phyloP scores from a whole-genome alignment of 1,140 invertebrate species.

The Drosophila erecta region DNA sequence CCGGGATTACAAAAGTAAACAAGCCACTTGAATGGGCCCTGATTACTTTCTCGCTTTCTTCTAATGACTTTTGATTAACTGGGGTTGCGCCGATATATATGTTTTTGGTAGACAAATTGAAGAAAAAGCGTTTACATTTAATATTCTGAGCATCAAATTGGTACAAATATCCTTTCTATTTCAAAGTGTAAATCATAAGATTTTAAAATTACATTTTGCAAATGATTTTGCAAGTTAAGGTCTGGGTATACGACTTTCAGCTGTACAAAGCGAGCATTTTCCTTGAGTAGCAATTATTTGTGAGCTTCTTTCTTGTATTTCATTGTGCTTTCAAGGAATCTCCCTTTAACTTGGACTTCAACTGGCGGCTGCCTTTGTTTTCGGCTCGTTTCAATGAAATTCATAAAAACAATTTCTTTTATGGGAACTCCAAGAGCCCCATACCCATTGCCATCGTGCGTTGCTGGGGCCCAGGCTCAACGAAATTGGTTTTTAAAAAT shows the following conservation, averaged over 20 bases:
- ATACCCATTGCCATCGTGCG: slow-evolving; percentile 6
- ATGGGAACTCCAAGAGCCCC: slow-evolving; percentile 34
- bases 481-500: slow-evolving; percentile 83
- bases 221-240: neutral
- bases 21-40: slow-evolving; percentile 22
- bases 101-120: neutral
- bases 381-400: slow-evolving; percentile 64
- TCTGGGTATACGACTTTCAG: neutral
- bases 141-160: too few species aligned
- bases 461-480: slow-evolving; percentile 50
- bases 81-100: neutral
- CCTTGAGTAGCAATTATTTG: slow-evolving; percentile 35
- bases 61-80: slow-evolving; percentile 25
- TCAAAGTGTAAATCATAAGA: too few species aligned
- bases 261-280: neutral
- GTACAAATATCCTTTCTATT: too few species aligned
- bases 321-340: slow-evolving; percentile 41
- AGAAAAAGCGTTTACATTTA: neutral
- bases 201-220: too few species aligned
- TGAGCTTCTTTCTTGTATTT: slow-evolving; percentile 34
- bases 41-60: slow-evolving; percentile 31
- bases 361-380: slow-evolving; percentile 36
- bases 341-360: slow-evolving; percentile 30
- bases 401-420: slow-evolving; percentile 80
- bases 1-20: slow-evolving; percentile 32